Percentiles rank a stretch among this genome's conserved stretches.
phyloP scores from a whole-genome alignment of 2,888 invertebrate genomes.

The Mylabris sibirica region DNA sequence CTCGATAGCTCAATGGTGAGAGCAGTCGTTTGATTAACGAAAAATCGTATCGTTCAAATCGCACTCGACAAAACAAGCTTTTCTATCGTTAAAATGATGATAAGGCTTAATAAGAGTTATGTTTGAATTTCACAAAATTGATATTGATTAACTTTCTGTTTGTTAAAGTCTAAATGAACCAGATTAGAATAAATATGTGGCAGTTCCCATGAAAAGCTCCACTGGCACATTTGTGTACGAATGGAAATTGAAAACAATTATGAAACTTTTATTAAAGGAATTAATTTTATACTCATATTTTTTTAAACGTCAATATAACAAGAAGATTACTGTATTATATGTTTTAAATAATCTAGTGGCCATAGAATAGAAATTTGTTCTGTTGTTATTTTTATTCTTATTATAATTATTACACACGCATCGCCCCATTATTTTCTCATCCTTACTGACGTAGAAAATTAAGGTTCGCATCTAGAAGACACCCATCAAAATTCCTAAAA shows the following conservation, averaged over 20 bases:
- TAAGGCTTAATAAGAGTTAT: too few relatives aligned
- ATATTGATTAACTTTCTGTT: too few relatives aligned
- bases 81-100: too few relatives aligned
- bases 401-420: not conserved
- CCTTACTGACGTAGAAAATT: not conserved
- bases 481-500: too few relatives aligned
- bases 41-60: too few relatives aligned
- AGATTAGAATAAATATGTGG: not conserved
- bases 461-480: too few relatives aligned
- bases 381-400: not conserved
- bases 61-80: too few relatives aligned
- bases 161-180: too few relatives aligned
- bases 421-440: not conserved
- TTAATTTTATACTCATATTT: not conserved
- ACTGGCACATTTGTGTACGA: not conserved
- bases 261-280: not conserved
- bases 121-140: too few relatives aligned
- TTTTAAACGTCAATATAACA: not conserved
- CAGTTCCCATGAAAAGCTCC: not conserved
- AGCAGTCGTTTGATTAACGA: too few relatives aligned
- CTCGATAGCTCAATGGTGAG: too few relatives aligned
- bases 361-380: not conserved
- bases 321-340: not conserved
- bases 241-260: not conserved
- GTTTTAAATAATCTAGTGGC: not conserved